Conservation (phyloP, 2,888 invertebrate species). For the Ommatoiulus sabulosus region DNA sequence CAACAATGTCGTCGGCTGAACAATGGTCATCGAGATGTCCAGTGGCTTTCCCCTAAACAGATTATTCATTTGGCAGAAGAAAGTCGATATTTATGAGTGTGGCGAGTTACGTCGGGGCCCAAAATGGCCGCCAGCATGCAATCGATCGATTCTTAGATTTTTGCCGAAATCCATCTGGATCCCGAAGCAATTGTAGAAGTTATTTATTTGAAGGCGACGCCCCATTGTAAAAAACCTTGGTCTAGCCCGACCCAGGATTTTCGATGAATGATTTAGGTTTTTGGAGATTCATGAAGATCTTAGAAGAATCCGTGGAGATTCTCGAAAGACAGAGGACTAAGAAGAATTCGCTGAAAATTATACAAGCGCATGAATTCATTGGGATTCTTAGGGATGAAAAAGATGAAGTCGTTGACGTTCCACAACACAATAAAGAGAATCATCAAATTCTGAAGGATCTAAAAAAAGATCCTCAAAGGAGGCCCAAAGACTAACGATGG, state of each 20-base stretch:
- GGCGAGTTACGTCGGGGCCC: not conserved
- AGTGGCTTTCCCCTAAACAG: not conserved
- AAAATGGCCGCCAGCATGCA: not conserved
- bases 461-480: too few species aligned
- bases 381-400: too few species aligned
- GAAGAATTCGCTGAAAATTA: too few species aligned
- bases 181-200: not conserved
- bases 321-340: too few species aligned
- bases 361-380: too few species aligned
- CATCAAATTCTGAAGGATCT: too few species aligned
- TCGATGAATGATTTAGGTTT: not conserved
- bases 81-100: not conserved
- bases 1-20: not conserved
- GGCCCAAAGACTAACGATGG: too few species aligned
- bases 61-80: not conserved
- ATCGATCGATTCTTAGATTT: conserved; percentile 26
- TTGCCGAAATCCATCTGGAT: not conserved
- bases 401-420: too few species aligned
- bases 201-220: not conserved
- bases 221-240: too few species aligned
- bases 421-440: too few species aligned
- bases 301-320: not conserved
- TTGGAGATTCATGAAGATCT: not conserved
- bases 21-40: not conserved
- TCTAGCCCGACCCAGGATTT: not conserved